Evolutionary conservation across 2,113 vertebrate genomes (phyloP), one percentile per base, ranked within the genome.

Genomic region (Burhinus oedicnemus): DNA sequence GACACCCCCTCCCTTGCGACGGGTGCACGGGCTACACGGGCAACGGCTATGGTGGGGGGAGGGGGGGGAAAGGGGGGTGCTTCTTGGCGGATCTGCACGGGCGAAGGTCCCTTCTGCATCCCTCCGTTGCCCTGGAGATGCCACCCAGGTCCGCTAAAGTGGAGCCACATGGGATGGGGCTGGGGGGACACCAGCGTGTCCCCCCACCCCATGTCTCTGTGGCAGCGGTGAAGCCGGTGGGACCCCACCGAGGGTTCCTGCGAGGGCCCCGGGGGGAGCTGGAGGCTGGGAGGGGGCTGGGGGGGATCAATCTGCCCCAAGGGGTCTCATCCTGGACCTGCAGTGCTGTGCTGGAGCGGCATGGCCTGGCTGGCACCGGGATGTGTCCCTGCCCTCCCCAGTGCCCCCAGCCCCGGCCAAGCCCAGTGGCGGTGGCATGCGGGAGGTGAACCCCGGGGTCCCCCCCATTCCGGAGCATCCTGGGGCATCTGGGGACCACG

Each of bases 401-500:
- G 1, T 15, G 14, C 13, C 62, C 62, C 72, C 52, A n/a, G 70
- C 8, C 49, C 44, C 4, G 1, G 44, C 54, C 30, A 29, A 61
- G 36, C 36, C 17, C 3, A 1, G 38, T 20, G 11, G 57, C 1
- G 6, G 34, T 7, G 5, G 60, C 60, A 34, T 1, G 4, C 5
- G 5, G 60, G 34, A 55, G 42, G 51, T 76, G 61, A 76, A 40
- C 30, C 23, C 42, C 1, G 5, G 15, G 38, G 32, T 61, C 49
- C 16, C 10, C 82, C 58, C 30, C 15, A 30, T 34, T 26, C 57
- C 9, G 3, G 57, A 25, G 68, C 60, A 65, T 75, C n/a, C 64
- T 2, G 3, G 47, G 13, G 16, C 16, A 44, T 6, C 20, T 3
- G 1, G 25, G 19, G 52, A 23, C n/a, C 29, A 12, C 1, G 1